Percentiles rank a stretch among this genome's conserved stretches.
Conservation (phyloP, 1,140 invertebrate species). For the Dendrolimus punctatus region DNA sequence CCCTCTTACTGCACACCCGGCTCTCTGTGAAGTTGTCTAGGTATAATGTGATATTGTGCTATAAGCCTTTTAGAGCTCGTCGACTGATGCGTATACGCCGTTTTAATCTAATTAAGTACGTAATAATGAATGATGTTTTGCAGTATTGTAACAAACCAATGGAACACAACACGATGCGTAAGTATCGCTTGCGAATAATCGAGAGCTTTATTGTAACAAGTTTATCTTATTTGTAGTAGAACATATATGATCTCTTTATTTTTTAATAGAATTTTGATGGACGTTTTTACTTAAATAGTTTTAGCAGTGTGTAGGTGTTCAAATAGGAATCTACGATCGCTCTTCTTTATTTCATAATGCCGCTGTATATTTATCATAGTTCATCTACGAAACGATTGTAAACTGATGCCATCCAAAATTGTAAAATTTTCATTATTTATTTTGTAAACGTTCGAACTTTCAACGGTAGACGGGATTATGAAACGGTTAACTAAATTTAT, state of each 20-base stretch:
- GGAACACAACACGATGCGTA: conserved; percentile 29
- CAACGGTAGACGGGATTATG: too few relatives aligned
- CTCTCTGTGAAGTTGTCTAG: too few relatives aligned
- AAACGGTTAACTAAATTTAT: too few relatives aligned
- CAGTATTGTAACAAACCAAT: conserved; percentile 42
- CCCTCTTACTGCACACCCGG: too few relatives aligned
- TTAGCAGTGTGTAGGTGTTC: conserved; percentile 50
- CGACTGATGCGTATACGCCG: too few relatives aligned
- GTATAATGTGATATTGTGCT: too few relatives aligned
- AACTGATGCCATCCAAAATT: conserved; percentile 44
- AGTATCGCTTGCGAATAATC: conserved; percentile 44
- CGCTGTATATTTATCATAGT: conserved; percentile 22
- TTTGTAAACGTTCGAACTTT: too few relatives aligned
- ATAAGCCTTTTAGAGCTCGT: too few relatives aligned
- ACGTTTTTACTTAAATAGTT: conserved; percentile 68
- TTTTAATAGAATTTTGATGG: conserved; percentile 68
- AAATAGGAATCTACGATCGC: conserved; percentile 41
- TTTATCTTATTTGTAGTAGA: conserved; percentile 61
- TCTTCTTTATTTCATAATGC: conserved; percentile 43
- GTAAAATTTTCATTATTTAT: not conserved
- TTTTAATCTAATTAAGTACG: conserved; percentile 2
- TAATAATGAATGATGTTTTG: conserved; percentile 6
- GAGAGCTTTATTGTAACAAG: conserved; percentile 61
- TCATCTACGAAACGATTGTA: conserved; percentile 17
- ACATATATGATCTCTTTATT: conserved; percentile 67